A percentile compares a stretch with the other conserved stretches of the same genome.
phyloP scores from a whole-genome alignment of 2,797 vertebrate genomes.

The Mormyrus proboscirostris region DNA sequence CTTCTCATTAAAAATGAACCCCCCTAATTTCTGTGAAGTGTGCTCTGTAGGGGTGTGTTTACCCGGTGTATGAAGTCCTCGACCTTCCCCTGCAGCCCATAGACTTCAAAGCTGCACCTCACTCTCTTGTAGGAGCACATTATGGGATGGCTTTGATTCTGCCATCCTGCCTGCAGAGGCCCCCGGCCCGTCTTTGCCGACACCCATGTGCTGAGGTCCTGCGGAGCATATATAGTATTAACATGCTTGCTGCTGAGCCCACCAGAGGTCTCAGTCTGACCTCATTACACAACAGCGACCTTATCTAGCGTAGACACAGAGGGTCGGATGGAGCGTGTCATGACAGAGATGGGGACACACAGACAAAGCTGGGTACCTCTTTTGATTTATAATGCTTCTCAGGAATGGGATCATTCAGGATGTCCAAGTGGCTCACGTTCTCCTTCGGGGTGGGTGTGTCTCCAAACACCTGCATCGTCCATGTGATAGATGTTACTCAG shows the following conservation, averaged over 20 bases:
- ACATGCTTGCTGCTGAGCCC: conserved; percentile 45
- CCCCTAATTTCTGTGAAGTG: background rate
- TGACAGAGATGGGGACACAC: background rate
- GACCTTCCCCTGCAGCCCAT: conserved; percentile 66
- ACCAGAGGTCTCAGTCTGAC: background rate
- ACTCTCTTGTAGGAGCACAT: conserved; percentile 80
- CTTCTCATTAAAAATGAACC: background rate
- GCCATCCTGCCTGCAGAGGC: conserved; percentile 66
- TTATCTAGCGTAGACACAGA: background rate
- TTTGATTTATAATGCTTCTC: conserved; percentile 65
- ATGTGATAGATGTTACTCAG: background rate
- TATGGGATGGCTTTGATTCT: conserved; percentile 52
- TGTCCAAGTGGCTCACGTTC: conserved; percentile 65
- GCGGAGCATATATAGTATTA: conserved; percentile 38
- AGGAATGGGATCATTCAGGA: conserved; percentile 66
- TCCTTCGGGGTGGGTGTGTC: conserved; percentile 58
- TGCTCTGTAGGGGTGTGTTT: conserved; percentile 24
- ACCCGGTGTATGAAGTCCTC: conserved; percentile 73
- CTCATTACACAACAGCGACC: background rate
- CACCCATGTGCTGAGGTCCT: conserved; percentile 68
- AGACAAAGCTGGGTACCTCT: conserved; percentile 52
- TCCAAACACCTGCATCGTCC: conserved; percentile 60
- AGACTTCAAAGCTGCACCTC: conserved; percentile 71
- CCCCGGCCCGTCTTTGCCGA: conserved; percentile 67
- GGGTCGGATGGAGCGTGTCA: background rate